Percentiles rank a stretch among this genome's conserved stretches.
Conservation (phyloP, 2,888 invertebrate species). For the Hydraecia micacea region DNA sequence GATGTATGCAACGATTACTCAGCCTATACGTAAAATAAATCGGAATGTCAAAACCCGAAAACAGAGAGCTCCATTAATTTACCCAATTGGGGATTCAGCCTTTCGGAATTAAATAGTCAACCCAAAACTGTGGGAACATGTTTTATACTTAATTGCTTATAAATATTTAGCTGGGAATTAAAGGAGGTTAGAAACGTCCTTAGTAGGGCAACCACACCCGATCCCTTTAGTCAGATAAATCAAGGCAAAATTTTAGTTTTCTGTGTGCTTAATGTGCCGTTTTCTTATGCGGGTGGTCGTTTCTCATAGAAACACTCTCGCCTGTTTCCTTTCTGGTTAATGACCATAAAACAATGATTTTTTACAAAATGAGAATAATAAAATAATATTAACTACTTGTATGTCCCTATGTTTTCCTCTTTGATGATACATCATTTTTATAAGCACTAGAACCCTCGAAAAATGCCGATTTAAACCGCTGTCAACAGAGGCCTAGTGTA, state of each 20-base stretch:
- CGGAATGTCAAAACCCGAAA: not conserved
- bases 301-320: too few species aligned
- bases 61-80: constrained; percentile 15
- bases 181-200: constrained; percentile 17
- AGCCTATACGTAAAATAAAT: not conserved
- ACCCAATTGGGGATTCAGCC: constrained; percentile 32
- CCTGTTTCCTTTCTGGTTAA: too few species aligned
- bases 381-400: too few species aligned
- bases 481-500: too few species aligned
- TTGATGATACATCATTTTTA: too few species aligned
- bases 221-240: constrained; percentile 18
- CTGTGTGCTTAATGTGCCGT: not conserved
- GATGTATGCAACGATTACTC: not conserved
- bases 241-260: constrained; percentile 17
- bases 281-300: too few species aligned
- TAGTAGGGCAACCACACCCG: not conserved
- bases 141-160: constrained; percentile 38
- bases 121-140: constrained; percentile 22
- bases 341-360: too few species aligned
- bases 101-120: constrained; percentile 24
- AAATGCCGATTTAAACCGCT: too few species aligned
- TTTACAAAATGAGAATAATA: too few species aligned
- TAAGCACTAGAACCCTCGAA: too few species aligned
- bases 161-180: constrained; percentile 45
- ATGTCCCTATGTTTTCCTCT: too few species aligned